Evolutionary conservation across 2,797 vertebrate genomes (phyloP).

Genomic region (Bradypodion ventrale): DNA sequence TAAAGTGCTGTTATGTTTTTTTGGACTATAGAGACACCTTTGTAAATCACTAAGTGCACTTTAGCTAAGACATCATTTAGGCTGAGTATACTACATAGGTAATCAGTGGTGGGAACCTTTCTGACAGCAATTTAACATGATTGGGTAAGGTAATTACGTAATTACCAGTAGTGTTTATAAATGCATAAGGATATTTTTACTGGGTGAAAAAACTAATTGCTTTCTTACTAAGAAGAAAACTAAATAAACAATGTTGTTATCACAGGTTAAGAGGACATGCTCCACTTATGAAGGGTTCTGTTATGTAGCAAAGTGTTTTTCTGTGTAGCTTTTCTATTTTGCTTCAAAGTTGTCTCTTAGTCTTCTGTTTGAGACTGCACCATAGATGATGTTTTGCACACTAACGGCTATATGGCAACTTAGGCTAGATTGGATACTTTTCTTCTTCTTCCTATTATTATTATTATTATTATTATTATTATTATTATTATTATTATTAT

Average conservation of each 20-base stretch:
- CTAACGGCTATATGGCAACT: not conserved
- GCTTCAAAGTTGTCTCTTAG: conserved; percentile 15
- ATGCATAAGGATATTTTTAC: conserved; percentile 87
- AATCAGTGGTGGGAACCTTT: conserved; percentile 76
- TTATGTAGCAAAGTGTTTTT: conserved; percentile 53
- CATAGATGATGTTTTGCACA: not conserved
- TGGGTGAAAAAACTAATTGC: conserved; percentile 83
- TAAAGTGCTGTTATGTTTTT: conserved; percentile 66
- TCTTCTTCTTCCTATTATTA: no score
- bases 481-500: no score
- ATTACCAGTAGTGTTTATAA: conserved; percentile 86
- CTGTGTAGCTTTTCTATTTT: conserved; percentile 45
- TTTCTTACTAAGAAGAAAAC: conserved; percentile 80
- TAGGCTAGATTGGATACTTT: no score
- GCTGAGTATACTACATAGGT: conserved; percentile 71
- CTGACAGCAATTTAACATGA: conserved; percentile 80
- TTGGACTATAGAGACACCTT: conserved; percentile 78
- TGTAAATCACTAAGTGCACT: conserved; percentile 77
- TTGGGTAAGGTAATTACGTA: conserved; percentile 88
- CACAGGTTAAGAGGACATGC: conserved; percentile 74
- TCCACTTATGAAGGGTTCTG: conserved; percentile 66
- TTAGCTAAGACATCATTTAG: conserved; percentile 84
- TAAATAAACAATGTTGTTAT: conserved; percentile 77
- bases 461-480: no score
- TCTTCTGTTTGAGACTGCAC: conserved; percentile 27